phyloP scores from a whole-genome alignment of 2,113 vertebrate species.

The Rhinopithecus roxellana region DNA sequence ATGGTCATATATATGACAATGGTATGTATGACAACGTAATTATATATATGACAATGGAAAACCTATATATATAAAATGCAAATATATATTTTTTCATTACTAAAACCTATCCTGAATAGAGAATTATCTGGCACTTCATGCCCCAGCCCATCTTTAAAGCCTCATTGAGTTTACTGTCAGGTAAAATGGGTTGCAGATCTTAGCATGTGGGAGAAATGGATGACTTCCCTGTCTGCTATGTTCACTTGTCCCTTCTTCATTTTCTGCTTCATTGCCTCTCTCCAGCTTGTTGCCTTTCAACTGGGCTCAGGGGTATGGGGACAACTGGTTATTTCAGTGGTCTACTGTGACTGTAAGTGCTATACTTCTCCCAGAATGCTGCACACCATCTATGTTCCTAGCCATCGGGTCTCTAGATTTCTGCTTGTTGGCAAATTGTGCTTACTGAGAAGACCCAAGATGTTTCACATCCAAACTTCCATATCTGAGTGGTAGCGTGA shows the following conservation, averaged over 20 bases:
- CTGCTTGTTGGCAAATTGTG: background rate
- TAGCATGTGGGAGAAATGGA: conserved; percentile 11
- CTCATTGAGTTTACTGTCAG: conserved; percentile 40
- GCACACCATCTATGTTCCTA: background rate
- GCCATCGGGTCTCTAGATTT: background rate
- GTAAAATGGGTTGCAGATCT: conserved; percentile 15
- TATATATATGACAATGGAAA: too few relatives aligned
- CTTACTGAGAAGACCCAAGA: conserved; percentile 13
- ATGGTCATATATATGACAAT: too few relatives aligned
- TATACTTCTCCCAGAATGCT: background rate
- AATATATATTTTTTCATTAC: too few relatives aligned
- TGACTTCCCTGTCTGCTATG: background rate
- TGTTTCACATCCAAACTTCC: background rate
- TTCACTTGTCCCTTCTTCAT: conserved; percentile 8
- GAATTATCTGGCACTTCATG: background rate
- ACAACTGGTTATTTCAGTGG: background rate
- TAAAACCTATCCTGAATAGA: background rate
- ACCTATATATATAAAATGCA: too few relatives aligned
- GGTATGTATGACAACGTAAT: too few relatives aligned
- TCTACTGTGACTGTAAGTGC: background rate
- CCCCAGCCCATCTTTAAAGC: background rate
- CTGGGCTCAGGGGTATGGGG: background rate
- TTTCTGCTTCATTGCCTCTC: conserved; percentile 17
- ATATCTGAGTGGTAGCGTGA: background rate
- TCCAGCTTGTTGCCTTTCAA: conserved; percentile 34